Base-by-base conservation (phyloP, 2,888 invertebrate genomes). In the Tinea pellionella region DNA sequence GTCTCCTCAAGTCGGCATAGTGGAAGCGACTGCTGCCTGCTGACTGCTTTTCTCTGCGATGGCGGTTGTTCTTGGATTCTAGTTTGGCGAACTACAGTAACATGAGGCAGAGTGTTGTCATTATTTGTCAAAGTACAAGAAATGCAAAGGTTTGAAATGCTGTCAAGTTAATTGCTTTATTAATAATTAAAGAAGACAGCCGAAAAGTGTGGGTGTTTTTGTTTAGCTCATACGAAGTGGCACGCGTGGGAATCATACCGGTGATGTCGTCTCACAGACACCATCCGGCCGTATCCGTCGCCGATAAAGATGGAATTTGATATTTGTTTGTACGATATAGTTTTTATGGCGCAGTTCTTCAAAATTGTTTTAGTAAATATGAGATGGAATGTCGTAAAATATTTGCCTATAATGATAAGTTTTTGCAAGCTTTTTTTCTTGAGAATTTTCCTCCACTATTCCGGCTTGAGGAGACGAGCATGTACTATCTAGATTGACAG, bases 221-320 rank as follows among this genome's bases (percentile, higher is more conserved):
- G 77, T 79, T 78, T 75, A 74, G 59, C 15, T 24, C 24, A 57
- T 29, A 3, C 11, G 13, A 19, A 30, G 42, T 61, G 66, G 77
- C 80, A 78, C 80, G 77, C 82, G 82, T 82, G 81, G 76, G 81
- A 82, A 82, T 68, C 69, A 70, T 65, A 67, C 65, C 60, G 67
- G 67, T 67, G 63, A 62, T 30, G 32, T 64, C 67, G 73, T 76
- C 77, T 73, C 77, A 76, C 75, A 74, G 53, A 2, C 18, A 29
- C 59, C 57, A 57, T 32, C 30, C 57, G 24, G 32, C 57, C 19
- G 9, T 32, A 32, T 57, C 32, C 30, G 24, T 24, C 24, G 55
- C 55, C 24, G 51, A 51, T 51, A 53, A 53, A 53, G 53, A 24
- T 24, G 53, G 12, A 24, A 53, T 24, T 53, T 53, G 53, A 53